phyloP scores from a whole-genome alignment of 2,888 invertebrate species.

The Spilosoma lubricipeda region DNA sequence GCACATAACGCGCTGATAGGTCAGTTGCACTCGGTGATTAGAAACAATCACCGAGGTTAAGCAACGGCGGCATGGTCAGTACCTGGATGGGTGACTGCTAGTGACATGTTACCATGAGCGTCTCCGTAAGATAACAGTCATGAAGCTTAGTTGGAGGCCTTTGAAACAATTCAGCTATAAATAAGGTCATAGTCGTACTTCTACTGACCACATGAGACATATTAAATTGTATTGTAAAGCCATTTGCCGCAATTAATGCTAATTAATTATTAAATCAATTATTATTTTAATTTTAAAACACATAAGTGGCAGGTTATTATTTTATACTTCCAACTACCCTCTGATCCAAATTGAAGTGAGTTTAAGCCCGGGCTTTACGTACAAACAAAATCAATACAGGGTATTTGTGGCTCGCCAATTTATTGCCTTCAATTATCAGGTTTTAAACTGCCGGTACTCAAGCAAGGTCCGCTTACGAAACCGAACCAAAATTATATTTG shows the following conservation, averaged over 20 bases:
- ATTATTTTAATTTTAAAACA: not conserved
- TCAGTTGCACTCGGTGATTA: no score
- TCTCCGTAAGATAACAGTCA: no score
- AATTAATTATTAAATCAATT: not conserved
- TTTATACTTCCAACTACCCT: not conserved
- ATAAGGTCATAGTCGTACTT: not conserved
- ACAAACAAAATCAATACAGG: conserved; percentile 9
- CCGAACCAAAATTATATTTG: conserved; percentile 2
- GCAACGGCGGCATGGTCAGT: no score
- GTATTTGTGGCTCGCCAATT: not conserved
- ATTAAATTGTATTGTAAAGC: not conserved
- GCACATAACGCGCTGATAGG: no score
- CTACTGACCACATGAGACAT: not conserved
- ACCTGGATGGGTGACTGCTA: no score
- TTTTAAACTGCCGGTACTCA: conserved; percentile 4
- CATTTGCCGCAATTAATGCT: not conserved
- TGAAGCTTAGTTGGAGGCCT: no score
- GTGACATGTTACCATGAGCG: no score
- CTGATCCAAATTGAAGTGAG: not conserved
- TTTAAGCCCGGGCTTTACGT: not conserved
- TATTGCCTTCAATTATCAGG: conserved; percentile 5
- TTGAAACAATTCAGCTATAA: no score
- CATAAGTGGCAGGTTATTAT: not conserved
- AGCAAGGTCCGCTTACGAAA: not conserved
- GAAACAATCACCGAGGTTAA: no score